Conservation (phyloP, 1,140 invertebrate genomes). For the Leptinotarsa defecta region DNA sequence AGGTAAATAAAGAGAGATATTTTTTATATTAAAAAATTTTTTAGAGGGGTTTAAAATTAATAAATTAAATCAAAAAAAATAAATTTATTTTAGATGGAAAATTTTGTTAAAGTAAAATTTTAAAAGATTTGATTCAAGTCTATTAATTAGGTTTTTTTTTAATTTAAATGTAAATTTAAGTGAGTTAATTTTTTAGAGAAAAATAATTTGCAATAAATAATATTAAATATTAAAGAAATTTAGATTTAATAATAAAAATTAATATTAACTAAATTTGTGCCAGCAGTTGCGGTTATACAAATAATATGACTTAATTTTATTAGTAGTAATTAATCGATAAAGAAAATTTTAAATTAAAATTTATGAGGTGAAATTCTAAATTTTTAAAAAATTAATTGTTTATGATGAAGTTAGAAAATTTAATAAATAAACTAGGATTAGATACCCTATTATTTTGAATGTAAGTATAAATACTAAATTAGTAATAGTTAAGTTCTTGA, state of each 20-base stretch:
- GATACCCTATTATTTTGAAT: constrained; percentile 67
- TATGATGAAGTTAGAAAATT: constrained; percentile 50
- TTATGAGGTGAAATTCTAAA: constrained; percentile 49
- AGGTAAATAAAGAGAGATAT: too few relatives aligned
- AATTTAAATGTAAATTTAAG: constrained; percentile 51
- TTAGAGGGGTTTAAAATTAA: too few relatives aligned
- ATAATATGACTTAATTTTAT: constrained; percentile 44
- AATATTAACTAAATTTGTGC: constrained; percentile 60
- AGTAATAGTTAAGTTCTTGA: constrained; percentile 60
- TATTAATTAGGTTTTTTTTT: constrained; percentile 35
- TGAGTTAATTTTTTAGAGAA: constrained; percentile 28
- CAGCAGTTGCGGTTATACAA: constrained; percentile 64
- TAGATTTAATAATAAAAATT: constrained; percentile 51
- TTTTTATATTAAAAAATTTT: too few relatives aligned
- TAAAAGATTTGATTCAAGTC: constrained; percentile 49
- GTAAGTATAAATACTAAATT: constrained; percentile 55
- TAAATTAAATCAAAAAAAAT: not conserved
- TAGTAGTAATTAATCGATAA: constrained; percentile 45
- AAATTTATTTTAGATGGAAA: constrained; percentile 10
- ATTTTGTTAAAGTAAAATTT: not conserved
- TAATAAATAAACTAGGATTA: constrained; percentile 65
- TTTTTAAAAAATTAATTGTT: constrained; percentile 52
- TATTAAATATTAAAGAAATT: constrained; percentile 46
- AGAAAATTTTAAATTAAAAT: constrained; percentile 51
- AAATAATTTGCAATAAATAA: constrained; percentile 45